Evolutionary conservation across 2,888 invertebrate genomes (phyloP), one percentile per base, ranked within the genome.

Genomic region (Theretra japonica): DNA sequence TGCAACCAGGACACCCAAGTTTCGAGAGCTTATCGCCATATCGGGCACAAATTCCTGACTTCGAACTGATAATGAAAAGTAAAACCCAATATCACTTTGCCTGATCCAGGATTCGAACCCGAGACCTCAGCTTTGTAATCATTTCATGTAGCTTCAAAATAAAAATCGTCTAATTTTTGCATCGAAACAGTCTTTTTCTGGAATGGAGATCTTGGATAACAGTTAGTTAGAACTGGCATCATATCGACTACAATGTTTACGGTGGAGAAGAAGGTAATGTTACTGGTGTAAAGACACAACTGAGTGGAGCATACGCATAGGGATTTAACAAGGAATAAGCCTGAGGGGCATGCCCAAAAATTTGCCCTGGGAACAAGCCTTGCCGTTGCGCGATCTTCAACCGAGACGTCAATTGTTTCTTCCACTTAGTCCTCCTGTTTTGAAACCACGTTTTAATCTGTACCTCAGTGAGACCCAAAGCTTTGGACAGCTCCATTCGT

Each of bases 401-500:
- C 4, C 98, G 94, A 0, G 98, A 97, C 0, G 99, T 98, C 82
- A 99, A 92, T 85, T 99, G 99, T 83, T 99, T 99, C 92, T 99
- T 99, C 99, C 99, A 99, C 88, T 99, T 99, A 0, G 99, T 99
- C 75, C 99, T 95, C 73, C 99, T 95, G 87, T 99, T 98, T 90
- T 98, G 98, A 87, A 99, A 99, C 99, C 99, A 99, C 0, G 99
- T 99, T 88, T 99, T 99, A 78, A 99, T 98, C 92, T 99, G 99
- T 0, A 98, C 98, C 92, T 99, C 99, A 0, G 98, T 98, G 62
- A 99, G 95, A 77, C 96, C 97, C 50, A 99, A 90, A 0, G 97
- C 96, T 88, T 98, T 98, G 0, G 99, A 98, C 5, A 99, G 94
- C 82, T 99, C 98, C 97, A 98, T 97, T 71, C 99, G 95, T 88